These are phyloP conservation scores for Eupithecia inturbata DNA, from an alignment of 2,888 invertebrate genomes.

Conservation along the genomic window DNA sequence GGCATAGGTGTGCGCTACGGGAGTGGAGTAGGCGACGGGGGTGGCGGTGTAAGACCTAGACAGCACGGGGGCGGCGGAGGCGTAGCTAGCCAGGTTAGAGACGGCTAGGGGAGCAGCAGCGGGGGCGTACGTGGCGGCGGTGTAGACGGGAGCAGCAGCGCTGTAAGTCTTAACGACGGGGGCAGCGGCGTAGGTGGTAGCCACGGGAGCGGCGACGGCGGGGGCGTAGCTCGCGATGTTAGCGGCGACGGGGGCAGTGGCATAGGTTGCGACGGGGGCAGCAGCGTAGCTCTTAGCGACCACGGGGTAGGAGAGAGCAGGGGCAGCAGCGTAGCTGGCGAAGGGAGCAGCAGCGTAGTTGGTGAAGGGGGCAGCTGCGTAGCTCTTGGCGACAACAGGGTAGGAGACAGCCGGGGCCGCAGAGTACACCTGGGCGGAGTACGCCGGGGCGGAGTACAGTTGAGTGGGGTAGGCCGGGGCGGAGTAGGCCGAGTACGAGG, in stretches of 20 bases:
- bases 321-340: slow-evolving; percentile 23
- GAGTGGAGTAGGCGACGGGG: too few relatives aligned
- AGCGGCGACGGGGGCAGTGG: slow-evolving; percentile 46
- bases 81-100: not conserved
- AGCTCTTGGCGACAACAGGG: slow-evolving; percentile 23
- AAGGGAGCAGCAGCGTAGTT: slow-evolving; percentile 22
- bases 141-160: not conserved
- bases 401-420: slow-evolving; percentile 12
- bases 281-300: slow-evolving; percentile 16
- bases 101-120: not conserved
- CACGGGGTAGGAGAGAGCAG: slow-evolving; percentile 21
- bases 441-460: slow-evolving; percentile 22
- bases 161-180: not conserved
- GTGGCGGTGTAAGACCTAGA: too few relatives aligned
- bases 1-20: too few relatives aligned
- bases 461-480: not conserved
- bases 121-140: not conserved
- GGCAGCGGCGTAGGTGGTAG: slow-evolving; percentile 33
- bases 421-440: slow-evolving; percentile 16
- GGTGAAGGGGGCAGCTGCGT: slow-evolving; percentile 26
- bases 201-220: not conserved
- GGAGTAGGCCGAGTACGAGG: slow-evolving; percentile 20
- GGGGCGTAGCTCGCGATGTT: slow-evolving; percentile 33
- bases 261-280: slow-evolving; percentile 18
- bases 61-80: slow-evolving; percentile 34